These are phyloP conservation scores for Anoplius nigerrimus DNA, from an alignment of 2,888 invertebrate genomes.

Conservation along the genomic window DNA sequence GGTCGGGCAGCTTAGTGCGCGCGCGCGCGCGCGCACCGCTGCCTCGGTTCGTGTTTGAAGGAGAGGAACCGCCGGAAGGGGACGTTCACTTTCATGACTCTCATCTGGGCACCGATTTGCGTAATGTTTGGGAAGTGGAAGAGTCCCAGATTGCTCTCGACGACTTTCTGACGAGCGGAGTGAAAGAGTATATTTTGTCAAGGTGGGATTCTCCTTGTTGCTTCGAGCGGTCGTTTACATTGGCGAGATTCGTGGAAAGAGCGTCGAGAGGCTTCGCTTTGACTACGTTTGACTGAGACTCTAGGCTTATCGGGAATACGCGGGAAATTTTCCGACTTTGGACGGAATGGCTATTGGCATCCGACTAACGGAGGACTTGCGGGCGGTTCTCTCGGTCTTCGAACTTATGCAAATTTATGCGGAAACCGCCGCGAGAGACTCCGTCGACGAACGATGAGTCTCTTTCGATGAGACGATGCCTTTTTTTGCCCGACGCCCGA, in stretches of 20 bases:
- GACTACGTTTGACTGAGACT: too few relatives aligned
- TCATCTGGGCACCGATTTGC: slow-evolving; percentile 8
- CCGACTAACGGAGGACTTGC: too few relatives aligned
- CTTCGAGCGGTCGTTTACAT: too few relatives aligned
- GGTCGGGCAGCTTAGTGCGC: too few relatives aligned
- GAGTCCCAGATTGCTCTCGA: slow-evolving; percentile 9
- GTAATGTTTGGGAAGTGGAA: slow-evolving; percentile 11
- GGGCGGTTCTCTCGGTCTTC: slow-evolving; percentile 1
- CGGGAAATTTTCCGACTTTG: too few relatives aligned
- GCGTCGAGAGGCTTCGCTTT: too few relatives aligned
- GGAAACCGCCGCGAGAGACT: background rate
- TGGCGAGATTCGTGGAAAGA: too few relatives aligned
- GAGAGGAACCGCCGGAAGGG: slow-evolving; percentile 11
- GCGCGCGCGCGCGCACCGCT: too few relatives aligned
- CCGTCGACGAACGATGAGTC: slow-evolving; percentile 12
- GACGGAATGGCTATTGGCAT: too few relatives aligned
- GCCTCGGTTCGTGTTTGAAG: background rate
- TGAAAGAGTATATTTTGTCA: slow-evolving; percentile 7
- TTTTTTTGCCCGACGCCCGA: background rate
- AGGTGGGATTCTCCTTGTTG: background rate
- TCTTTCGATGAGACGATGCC: background rate
- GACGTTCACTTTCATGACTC: slow-evolving; percentile 5
- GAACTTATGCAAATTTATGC: slow-evolving; percentile 24
- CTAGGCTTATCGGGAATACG: too few relatives aligned
- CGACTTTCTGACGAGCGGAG: slow-evolving; percentile 10